phyloP scores from a whole-genome alignment of 2,797 vertebrate genomes.

The Garrulus glandarius region DNA sequence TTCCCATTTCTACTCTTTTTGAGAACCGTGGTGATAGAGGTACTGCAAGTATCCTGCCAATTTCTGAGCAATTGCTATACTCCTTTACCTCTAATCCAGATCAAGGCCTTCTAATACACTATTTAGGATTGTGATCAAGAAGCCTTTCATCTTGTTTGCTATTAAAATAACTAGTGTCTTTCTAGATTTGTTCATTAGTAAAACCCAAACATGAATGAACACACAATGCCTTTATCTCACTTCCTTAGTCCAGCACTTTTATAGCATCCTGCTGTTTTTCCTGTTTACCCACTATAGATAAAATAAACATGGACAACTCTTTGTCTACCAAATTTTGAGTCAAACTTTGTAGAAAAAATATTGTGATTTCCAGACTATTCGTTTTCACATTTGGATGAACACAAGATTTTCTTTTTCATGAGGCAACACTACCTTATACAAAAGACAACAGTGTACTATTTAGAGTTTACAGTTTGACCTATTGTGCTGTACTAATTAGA shows the following conservation, averaged over 20 bases:
- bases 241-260: not conserved
- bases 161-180: not conserved
- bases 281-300: not conserved
- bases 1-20: conserved; percentile 80
- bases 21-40: conserved; percentile 73
- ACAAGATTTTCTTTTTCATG: not conserved
- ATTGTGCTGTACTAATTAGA: not conserved
- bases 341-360: not conserved
- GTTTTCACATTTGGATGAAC: not conserved
- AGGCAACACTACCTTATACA: not conserved
- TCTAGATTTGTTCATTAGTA: not conserved
- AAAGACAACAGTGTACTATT: not conserved
- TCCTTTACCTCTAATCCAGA: not conserved
- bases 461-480: not conserved
- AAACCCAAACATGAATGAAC: not conserved
- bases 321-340: not conserved
- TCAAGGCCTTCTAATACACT: not conserved
- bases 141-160: not conserved
- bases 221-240: not conserved
- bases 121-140: not conserved
- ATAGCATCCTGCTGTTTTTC: not conserved
- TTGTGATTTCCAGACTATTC: not conserved
- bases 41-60: conserved; percentile 30
- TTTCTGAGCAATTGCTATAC: not conserved
- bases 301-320: not conserved